Base-by-base conservation (phyloP, 2,888 invertebrate genomes). In the Terebella lapidaria region DNA sequence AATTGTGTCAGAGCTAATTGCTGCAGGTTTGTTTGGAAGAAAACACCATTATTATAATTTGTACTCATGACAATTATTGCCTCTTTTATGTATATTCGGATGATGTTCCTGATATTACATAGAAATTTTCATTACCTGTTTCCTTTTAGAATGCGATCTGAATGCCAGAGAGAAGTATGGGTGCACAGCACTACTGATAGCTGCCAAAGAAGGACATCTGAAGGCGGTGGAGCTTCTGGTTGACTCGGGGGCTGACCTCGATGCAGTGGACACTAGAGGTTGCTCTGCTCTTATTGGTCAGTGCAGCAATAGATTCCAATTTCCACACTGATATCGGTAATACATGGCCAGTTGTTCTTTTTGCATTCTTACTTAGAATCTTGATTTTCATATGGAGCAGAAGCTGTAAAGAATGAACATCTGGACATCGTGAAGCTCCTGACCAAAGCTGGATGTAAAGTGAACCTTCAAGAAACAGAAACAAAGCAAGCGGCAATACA, bases 261-360 rank as follows among this genome's bases (percentile, higher is more conserved):
- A 77, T 59, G 57, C 69, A 3, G 58, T 67, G 28, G 68, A 73
- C 29, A 68, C 67, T 26, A 74, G 71, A 61, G 73, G 73, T 25
- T 57, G 57, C 24, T 69, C 76, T 30, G 74, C 76, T 30, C 64
- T 77, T 26, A 63, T 76, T 42, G 75, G 77, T 76, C 59, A 46
- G 56, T 28, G 42, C 10, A 10, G n/a, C 42, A 35, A 35, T 15
- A n/a, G n/a, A n/a, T n/a, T n/a, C n/a, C n/a, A n/a, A n/a, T n/a
- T n/a, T n/a, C n/a, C n/a, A n/a, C n/a, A n/a, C n/a, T n/a, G n/a
- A n/a, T n/a, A n/a, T n/a, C n/a, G n/a, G n/a, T n/a, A n/a, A n/a
- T n/a, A n/a, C n/a, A n/a, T n/a, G n/a, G n/a, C n/a, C n/a, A n/a
- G n/a, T n/a, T n/a, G n/a, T n/a, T n/a, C n/a, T n/a, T n/a, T n/a